Conservation (phyloP, 2,888 invertebrate genomes). For the Antheraea assamensis region DNA sequence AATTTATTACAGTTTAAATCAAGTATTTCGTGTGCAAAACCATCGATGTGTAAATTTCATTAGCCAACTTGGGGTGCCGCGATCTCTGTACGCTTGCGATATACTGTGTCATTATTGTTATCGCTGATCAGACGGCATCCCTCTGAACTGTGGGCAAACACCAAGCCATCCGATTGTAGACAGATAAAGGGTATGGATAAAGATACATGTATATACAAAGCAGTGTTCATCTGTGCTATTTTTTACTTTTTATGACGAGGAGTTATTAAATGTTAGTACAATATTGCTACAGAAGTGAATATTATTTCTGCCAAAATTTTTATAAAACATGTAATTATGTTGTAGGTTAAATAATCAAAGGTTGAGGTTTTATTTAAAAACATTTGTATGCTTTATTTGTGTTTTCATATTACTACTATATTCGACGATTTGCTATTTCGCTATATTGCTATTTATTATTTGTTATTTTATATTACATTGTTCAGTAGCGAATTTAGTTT, state of each 20-base stretch:
- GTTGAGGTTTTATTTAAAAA: too few relatives aligned
- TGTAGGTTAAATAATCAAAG: too few relatives aligned
- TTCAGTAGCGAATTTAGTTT: too few relatives aligned
- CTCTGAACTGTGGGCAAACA: conserved; percentile 25
- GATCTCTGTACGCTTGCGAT: conserved; percentile 45
- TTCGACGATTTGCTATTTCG: too few relatives aligned
- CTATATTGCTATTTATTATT: too few relatives aligned
- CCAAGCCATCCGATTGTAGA: conserved; percentile 22
- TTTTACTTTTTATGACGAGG: neutral
- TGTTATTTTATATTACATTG: too few relatives aligned
- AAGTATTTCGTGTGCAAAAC: conserved; percentile 1
- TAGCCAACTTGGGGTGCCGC: conserved; percentile 18
- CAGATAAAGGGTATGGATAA: conserved; percentile 20
- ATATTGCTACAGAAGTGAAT: too few relatives aligned
- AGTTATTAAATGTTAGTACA: neutral
- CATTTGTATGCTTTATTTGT: too few relatives aligned
- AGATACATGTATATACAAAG: neutral
- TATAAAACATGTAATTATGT: too few relatives aligned
- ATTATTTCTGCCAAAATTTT: too few relatives aligned
- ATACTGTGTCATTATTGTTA: conserved; percentile 50
- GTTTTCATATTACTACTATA: too few relatives aligned
- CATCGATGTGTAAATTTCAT: conserved; percentile 14
- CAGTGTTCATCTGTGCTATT: neutral
- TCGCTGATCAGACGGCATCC: conserved; percentile 38
- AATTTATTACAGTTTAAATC: neutral